Base-by-base conservation (phyloP, 2,113 vertebrate genomes). In the Pardalotus punctatus region DNA sequence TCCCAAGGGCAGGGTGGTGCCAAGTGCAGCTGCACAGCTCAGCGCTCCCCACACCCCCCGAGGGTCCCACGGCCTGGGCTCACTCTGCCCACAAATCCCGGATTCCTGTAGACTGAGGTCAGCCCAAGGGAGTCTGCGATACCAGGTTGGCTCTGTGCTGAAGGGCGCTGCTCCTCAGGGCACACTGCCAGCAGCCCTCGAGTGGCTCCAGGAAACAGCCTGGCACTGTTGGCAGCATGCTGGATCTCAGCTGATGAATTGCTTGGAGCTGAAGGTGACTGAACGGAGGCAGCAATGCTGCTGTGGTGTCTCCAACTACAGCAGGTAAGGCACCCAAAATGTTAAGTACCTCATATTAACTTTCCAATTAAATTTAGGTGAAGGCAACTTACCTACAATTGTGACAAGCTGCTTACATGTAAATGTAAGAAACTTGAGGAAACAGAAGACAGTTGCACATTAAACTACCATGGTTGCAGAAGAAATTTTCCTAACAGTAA, bases 311-410 rank as follows among this genome's bases (percentile, higher is more conserved):
- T 78, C 38, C 72, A 88, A 11, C 16, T 28, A 35, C n/a, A 64
- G 76, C 29, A 72, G 23, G 35, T 45, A 73, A 81, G 6, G 31
- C 64, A 89, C 22, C 18, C 65, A 72, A 51, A 48, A 33, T 7
- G 38, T 8, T 43, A 21, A 86, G 20, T 20, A 10, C 8, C n/a
- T 33, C 53, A 18, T n/a, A 78, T 23, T 38, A 92, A 64, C 31
- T 66, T 65, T 48, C 11, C 76, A 67, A 70, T 18, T 58, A 31
- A 43, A 74, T 36, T 78, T 78, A 60, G n/a, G 50, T 42, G 25
- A 96, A 72, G 47, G 14, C 20, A 87, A 85, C 77, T 81, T 85
- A 93, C 60, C 40, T 71, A 66, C 42, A 69, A 29, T 51, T 89
- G 53, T 47, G 25, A 65, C n/a, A 93, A 87, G 33, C 28, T 57